These are phyloP conservation scores for Ornithoptera priamus DNA, from an alignment of 2,888 invertebrate genomes.

Conservation along the genomic window DNA sequence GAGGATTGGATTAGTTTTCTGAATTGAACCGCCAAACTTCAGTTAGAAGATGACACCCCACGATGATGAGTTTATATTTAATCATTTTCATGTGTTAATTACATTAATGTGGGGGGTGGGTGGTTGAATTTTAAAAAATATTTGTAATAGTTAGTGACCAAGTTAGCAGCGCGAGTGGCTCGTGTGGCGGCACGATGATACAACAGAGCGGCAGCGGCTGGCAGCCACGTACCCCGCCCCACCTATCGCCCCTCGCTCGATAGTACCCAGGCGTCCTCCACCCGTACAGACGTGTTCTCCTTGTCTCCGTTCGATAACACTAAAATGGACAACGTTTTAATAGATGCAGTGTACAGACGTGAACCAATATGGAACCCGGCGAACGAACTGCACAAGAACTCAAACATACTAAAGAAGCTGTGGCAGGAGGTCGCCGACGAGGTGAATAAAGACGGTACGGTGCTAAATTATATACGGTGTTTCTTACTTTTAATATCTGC, in stretches of 20 bases:
- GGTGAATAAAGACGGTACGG: slow-evolving; percentile 24
- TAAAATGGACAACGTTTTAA: slow-evolving; percentile 24
- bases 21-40: too few species aligned
- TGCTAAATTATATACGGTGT: neutral
- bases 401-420: slow-evolving; percentile 15
- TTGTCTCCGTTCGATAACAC: neutral
- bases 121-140: too few species aligned
- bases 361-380: slow-evolving; percentile 28
- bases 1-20: too few species aligned
- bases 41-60: too few species aligned
- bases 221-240: slow-evolving; percentile 21
- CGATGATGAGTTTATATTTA: too few species aligned
- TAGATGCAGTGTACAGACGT: slow-evolving; percentile 22
- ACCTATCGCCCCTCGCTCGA: slow-evolving; percentile 27
- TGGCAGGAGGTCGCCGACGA: slow-evolving; percentile 28
- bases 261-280: slow-evolving; percentile 28
- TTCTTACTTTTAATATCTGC: neutral
- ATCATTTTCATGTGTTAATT: too few species aligned
- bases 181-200: slow-evolving; percentile 25
- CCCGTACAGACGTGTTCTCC: slow-evolving; percentile 25
- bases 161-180: slow-evolving; percentile 14
- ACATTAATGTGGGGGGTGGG: too few species aligned
- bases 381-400: slow-evolving; percentile 21
- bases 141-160: neutral
- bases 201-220: slow-evolving; percentile 8